Base-by-base conservation (phyloP, 2,113 vertebrate species). In the Hiodon alosoides region DNA sequence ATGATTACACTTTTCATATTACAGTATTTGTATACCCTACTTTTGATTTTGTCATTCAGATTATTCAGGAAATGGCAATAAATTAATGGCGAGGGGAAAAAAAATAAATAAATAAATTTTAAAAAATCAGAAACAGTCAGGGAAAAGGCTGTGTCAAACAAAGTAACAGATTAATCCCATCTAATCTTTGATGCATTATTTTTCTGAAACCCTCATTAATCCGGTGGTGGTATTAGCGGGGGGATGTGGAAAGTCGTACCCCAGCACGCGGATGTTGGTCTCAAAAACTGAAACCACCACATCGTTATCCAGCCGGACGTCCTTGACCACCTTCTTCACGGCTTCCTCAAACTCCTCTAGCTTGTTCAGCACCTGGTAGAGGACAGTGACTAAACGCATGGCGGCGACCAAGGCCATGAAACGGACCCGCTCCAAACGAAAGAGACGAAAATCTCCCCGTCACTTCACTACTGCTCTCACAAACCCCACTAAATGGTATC, bases 231-330 rank as follows among this genome's bases (percentile, higher is more conserved):
- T 31, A 2, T 31, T 31, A 31, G 31, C 31, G 31, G 31, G 70
- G 10, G 54, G n/a, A 62, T 64, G 46, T 46, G 0, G 67, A 9
- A 7, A 47, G 61, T 57, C 68, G 5, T 86, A 93, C 92, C 92
- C 92, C 76, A 93, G 83, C 65, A 93, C 90, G 73, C 92, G 88
- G 81, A 93, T 93, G 82, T 93, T 93, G 70, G 92, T 93, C 83
- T 93, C 92, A 77, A 93, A 93, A 75, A 93, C 92, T 1, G 92
- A 93, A 75, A 93, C 92, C 65, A 93, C 92, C 48, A 93, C 87
- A 10, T 93, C 92, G 0, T 93, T 92, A 84, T 93, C 91, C 71
- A 93, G 84, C 14, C 84, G 83, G 7, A 93, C 89, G 1, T 92
- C 90, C 14, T 50, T 84, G 70, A 93, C 54, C 0, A 87, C 69